A percentile compares a stretch with the other conserved stretches of the same genome.
phyloP scores from a whole-genome alignment of 2,888 invertebrate species.

The Aplocera efformata region DNA sequence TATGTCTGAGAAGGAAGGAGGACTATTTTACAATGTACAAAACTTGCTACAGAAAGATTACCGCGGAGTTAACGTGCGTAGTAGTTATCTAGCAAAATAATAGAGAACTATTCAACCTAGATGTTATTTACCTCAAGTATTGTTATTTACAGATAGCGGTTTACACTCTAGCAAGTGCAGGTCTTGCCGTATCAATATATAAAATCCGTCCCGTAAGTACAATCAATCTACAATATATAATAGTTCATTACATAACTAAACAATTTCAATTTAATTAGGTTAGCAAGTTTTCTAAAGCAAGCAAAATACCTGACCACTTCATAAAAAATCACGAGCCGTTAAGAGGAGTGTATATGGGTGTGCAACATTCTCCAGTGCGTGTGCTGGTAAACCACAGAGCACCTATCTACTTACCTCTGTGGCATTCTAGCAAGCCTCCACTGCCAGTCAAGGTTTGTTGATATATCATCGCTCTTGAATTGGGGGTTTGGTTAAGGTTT shows the following conservation, averaged over 20 bases:
- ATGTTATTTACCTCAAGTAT: constrained; percentile 27
- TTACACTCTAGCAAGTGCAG: constrained; percentile 79
- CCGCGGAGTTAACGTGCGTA: constrained; percentile 71
- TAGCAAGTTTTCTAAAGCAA: constrained; percentile 81
- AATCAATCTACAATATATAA: constrained; percentile 13
- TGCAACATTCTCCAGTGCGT: constrained; percentile 74
- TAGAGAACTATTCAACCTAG: not conserved
- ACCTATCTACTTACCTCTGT: constrained; percentile 75
- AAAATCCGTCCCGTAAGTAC: constrained; percentile 81
- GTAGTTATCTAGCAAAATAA: no score
- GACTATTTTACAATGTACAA: constrained; percentile 52
- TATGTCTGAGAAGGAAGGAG: constrained; percentile 59
- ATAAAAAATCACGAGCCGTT: constrained; percentile 72
- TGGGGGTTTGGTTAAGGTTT: constrained; percentile 12
- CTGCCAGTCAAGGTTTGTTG: constrained; percentile 72
- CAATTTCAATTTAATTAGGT: constrained; percentile 61
- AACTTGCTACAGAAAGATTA: constrained; percentile 66
- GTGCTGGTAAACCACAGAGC: constrained; percentile 80
- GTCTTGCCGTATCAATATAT: constrained; percentile 77
- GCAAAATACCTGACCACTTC: constrained; percentile 80
- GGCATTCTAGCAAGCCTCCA: constrained; percentile 73
- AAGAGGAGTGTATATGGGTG: constrained; percentile 69
- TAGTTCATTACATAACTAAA: constrained; percentile 60
- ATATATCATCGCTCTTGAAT: constrained; percentile 17
- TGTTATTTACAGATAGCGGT: constrained; percentile 71